Evolutionary conservation across 2,888 invertebrate genomes (phyloP).

Genomic region (Cryptophagus acutangulus): DNA sequence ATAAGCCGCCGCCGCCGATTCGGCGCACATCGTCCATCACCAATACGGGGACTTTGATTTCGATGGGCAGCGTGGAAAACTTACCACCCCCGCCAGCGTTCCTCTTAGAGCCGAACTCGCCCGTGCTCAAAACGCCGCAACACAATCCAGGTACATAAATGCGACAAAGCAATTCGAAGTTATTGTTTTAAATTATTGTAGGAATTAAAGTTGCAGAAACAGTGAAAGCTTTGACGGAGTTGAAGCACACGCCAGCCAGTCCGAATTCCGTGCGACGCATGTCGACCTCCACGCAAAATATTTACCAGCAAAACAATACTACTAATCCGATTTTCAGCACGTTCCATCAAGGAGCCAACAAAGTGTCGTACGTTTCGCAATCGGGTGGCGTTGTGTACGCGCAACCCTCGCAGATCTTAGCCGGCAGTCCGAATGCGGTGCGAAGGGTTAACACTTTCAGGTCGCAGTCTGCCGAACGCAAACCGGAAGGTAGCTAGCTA

Average conservation of each 20-base stretch:
- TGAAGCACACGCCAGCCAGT: conserved; percentile 82
- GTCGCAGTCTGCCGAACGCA: conserved; percentile 60
- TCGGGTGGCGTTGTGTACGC: conserved; percentile 51
- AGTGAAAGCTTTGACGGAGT: conserved; percentile 76
- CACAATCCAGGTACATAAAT: conserved; percentile 9
- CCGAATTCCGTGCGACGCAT: conserved; percentile 66
- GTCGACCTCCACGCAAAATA: conserved; percentile 41
- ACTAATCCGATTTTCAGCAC: conserved; percentile 41
- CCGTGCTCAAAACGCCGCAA: conserved; percentile 2
- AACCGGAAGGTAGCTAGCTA: conserved; percentile 46
- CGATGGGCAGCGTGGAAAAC: conserved; percentile 50
- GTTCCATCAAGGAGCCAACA: conserved; percentile 35
- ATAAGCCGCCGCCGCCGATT: conserved; percentile 78
- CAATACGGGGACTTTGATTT: conserved; percentile 39
- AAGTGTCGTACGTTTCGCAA: conserved; percentile 45
- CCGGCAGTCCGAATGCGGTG: conserved; percentile 52
- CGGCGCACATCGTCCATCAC: conserved; percentile 70
- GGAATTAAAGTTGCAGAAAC: conserved; percentile 77
- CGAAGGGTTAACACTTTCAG: conserved; percentile 52
- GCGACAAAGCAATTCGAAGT: conserved; percentile 9
- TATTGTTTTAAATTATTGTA: conserved; percentile 11
- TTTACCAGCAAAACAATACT: conserved; percentile 32
- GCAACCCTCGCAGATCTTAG: conserved; percentile 51
- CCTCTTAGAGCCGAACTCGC: conserved; percentile 54
- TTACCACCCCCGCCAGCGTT: conserved; percentile 76